These are phyloP conservation scores for Tamias sibiricus DNA, from an alignment of 2,113 vertebrate species.

Conservation along the genomic window DNA sequence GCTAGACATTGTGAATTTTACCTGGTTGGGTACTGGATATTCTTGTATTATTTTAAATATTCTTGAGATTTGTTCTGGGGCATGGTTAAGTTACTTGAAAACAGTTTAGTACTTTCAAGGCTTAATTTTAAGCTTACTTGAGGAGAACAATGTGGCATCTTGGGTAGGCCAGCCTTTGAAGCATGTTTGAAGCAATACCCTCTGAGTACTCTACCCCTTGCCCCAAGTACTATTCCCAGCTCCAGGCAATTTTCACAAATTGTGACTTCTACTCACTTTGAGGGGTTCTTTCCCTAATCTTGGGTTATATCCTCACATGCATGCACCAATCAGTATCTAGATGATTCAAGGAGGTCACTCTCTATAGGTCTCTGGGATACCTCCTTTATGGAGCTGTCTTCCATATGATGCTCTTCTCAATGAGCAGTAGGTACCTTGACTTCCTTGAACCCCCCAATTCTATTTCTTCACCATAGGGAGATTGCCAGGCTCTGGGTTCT, in stretches of 20 bases:
- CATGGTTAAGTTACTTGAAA: background rate
- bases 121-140: background rate
- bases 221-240: background rate
- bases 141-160: background rate
- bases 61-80: background rate
- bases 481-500: background rate
- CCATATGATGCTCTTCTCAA: background rate
- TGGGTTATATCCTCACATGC: background rate
- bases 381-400: background rate
- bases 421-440: background rate
- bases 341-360: background rate
- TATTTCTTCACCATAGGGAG: background rate
- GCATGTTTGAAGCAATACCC: background rate
- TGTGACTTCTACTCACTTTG: background rate
- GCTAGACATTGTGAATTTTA: background rate
- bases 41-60: conserved; percentile 6
- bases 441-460: background rate
- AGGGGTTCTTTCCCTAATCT: background rate
- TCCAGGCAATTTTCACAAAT: background rate
- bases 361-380: background rate
- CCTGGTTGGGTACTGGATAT: background rate
- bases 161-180: background rate
- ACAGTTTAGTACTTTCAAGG: background rate
- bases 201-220: background rate
- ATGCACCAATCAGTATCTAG: background rate